Evolutionary conservation across 2,113 vertebrate genomes (phyloP), one percentile per base, ranked within the genome.

Genomic region (Elgaria multicarinata): DNA sequence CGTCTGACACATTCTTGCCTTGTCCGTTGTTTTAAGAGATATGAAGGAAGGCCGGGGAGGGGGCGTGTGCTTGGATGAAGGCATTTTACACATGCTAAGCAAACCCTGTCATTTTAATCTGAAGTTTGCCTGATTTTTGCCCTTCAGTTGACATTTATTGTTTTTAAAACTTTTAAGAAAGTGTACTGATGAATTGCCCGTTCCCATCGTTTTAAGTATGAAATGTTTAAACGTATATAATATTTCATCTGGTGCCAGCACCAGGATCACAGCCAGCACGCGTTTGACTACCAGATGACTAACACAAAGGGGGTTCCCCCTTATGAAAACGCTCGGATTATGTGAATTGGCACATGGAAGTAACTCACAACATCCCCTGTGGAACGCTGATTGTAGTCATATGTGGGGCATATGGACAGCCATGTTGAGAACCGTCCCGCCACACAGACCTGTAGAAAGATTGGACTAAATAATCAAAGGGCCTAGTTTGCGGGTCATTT

Each of bases 261-360:
- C 90, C 88, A 94, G 96, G 95, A 91, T 82, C 12, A 0, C 87
- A 94, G 95, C 93, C 94, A 95, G 93, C 85, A 44, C 64, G 86
- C 28, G 72, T 90, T 94, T 96, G 96, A 97, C 95, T 96, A 95
- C 91, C 95, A 97, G 97, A 96, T 94, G 93, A 94, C 90, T 93
- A 96, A 95, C 92, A 96, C 92, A 94, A 94, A 96, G 93, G 93
- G 89, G 87, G n/a, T n/a, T 92, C 95, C 93, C 91, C 93, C 28
- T 76, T 66, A 64, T 85, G 92, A 77, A 95, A 95, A 93, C 1
- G 0, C 88, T 93, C 33, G 20, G 92, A 90, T 89, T 89, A 46
- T 92, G 90, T 71, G 89, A 92, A 87, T 90, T 95, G 96, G 95
- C 94, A 87, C 46, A 4, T 67, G 77, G 13, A 0, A 0, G 72